phyloP scores from a whole-genome alignment of 2,888 invertebrate genomes.

The Mythimna vitellina region DNA sequence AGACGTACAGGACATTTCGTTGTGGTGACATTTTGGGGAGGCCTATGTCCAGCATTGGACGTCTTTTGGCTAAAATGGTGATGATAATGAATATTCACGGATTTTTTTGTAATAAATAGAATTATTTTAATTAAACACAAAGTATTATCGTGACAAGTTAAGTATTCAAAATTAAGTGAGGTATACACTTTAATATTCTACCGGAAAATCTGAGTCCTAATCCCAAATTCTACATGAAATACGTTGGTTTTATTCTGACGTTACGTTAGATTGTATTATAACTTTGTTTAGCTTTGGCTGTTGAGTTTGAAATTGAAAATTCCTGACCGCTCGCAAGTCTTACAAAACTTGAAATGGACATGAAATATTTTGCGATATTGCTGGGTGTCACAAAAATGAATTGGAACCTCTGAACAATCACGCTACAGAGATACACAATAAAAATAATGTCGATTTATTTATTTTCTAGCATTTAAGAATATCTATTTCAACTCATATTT shows the following conservation, averaged over 20 bases:
- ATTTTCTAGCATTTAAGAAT: background rate
- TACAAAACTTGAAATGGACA: conserved; percentile 61
- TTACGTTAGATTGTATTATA: conserved; percentile 63
- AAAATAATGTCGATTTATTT: conserved; percentile 7
- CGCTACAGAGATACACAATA: background rate
- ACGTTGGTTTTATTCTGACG: conserved; percentile 53
- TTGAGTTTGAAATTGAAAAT: conserved; percentile 66
- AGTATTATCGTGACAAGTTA: background rate
- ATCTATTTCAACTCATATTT: background rate
- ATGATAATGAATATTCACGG: too few relatives aligned
- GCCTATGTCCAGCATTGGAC: too few relatives aligned
- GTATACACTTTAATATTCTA: conserved; percentile 22
- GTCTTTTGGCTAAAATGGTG: too few relatives aligned
- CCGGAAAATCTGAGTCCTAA: conserved; percentile 26
- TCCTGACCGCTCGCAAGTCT: conserved; percentile 59
- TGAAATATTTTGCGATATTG: conserved; percentile 54
- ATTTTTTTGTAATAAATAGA: too few relatives aligned
- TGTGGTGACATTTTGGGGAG: too few relatives aligned
- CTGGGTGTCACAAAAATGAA: conserved; percentile 34
- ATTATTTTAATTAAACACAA: background rate
- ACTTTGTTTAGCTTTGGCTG: conserved; percentile 61
- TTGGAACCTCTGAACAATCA: background rate
- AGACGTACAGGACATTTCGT: too few relatives aligned
- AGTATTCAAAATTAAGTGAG: background rate
- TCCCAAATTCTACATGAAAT: conserved; percentile 56